Conservation (phyloP, 2,797 vertebrate species). For the Syndactyla subalaris region DNA sequence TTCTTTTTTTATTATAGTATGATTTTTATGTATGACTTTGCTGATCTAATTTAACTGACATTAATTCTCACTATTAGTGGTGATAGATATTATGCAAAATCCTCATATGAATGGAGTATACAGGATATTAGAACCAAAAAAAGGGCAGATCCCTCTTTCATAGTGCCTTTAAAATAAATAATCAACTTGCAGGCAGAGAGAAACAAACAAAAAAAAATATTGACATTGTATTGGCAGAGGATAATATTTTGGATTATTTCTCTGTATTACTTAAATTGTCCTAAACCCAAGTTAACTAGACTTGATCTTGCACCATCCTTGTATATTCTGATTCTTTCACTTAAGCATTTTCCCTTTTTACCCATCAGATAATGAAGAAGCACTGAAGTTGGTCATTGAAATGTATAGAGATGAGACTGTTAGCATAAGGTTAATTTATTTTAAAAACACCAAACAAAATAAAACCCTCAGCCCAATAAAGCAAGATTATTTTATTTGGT, state of each 20-base stretch:
- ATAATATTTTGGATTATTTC: accelerated
- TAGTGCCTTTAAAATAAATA: not conserved
- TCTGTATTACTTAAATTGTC: not conserved
- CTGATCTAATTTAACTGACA: not conserved
- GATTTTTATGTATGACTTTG: not conserved
- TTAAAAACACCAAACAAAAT: not conserved
- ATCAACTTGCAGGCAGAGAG: not conserved
- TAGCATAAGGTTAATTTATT: not conserved
- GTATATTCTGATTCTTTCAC: not conserved
- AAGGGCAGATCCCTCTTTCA: not conserved
- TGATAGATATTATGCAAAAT: not conserved
- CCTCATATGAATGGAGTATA: not conserved
- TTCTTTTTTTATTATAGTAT: not conserved
- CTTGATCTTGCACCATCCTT: not conserved
- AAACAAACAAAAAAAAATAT: not conserved
- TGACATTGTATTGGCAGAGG: not conserved
- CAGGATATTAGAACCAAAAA: not conserved
- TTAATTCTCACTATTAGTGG: not conserved
- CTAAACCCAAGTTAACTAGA: not conserved
- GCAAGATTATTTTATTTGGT: not conserved
- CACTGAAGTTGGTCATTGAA: not conserved
- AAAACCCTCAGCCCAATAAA: not conserved
- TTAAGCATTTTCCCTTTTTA: not conserved
- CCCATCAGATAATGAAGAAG: not conserved
- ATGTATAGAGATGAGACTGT: not conserved